Base-by-base conservation (phyloP, 2,888 invertebrate species). In the Tineola bisselliella region DNA sequence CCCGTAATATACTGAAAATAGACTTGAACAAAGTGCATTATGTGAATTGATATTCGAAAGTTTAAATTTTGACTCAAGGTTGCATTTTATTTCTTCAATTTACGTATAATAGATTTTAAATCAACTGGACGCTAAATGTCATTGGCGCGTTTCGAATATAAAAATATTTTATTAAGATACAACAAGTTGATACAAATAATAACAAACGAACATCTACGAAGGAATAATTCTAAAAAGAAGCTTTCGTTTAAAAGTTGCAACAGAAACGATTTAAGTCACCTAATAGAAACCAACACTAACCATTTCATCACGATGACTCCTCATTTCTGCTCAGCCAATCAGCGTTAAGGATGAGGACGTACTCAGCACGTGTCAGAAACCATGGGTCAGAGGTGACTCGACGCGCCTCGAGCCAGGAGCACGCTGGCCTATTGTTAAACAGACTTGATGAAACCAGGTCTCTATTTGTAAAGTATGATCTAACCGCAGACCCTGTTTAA, bases 281-380 rank as follows among this genome's bases (percentile, higher is more conserved):
- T 38, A 38, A 38, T 68, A 69, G 70, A 72, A 64, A 65, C 62
- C 30, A 64, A 69, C 56, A 60, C 56, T 44, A 57, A 44, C 69
- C 70, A 70, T 78, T 77, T 76, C 76, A 74, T 74, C 76, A 77
- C 73, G 74, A 74, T 74, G 75, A 76, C 76, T 73, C 73, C 74
- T 73, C 73, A 71, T 69, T 77, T 74, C 75, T 70, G 71, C 70
- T 71, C 67, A 68, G 70, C 81, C 82, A 84, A 84, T 84, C 76
- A 81, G 76, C 76, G 72, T 64, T 66, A 64, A 69, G 72, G 74
- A 57, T 56, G 65, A 70, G 71, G 74, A 57, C 43, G 57, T 56
- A 44, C 60, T 18, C 73, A 77, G 81, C 84, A 81, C 84, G 84
- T 78, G 81, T 77, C 70, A 18, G 44, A 54, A 31, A 66, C 67